These are phyloP conservation scores for Austrofundulus limnaeus DNA, from an alignment of 2,113 vertebrate genomes.

Conservation along the genomic window DNA sequence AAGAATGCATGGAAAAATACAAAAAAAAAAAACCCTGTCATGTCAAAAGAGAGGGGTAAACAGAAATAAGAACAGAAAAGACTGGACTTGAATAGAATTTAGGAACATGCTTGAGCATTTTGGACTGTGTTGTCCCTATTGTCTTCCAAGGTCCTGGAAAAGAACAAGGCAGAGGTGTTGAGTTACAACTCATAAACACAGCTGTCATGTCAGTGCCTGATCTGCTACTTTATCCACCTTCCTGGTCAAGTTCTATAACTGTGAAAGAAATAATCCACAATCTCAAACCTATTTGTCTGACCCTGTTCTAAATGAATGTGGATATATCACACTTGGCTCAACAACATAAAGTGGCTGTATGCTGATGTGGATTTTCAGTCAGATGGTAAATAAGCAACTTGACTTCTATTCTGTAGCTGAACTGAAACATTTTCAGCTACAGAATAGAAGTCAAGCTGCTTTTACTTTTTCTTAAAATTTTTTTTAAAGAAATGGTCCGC, in stretches of 20 bases:
- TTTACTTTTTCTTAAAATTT: too few relatives aligned
- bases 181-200: conserved; percentile 31
- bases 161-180: conserved; percentile 29
- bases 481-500: not conserved
- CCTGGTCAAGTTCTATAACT: not conserved
- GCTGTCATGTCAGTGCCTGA: not conserved
- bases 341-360: not conserved
- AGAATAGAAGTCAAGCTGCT: too few relatives aligned
- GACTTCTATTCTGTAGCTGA: too few relatives aligned
- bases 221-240: not conserved
- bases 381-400: too few relatives aligned
- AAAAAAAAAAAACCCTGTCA: not conserved
- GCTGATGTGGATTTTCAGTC: too few relatives aligned
- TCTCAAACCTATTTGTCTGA: not conserved
- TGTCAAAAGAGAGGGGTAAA: not conserved
- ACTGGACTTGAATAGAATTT: not conserved
- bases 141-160: conserved; percentile 29
- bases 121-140: conserved; percentile 21
- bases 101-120: not conserved
- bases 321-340: not conserved
- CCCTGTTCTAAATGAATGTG: not conserved
- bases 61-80: not conserved
- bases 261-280: not conserved
- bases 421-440: too few relatives aligned
- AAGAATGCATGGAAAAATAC: not conserved